A percentile compares a stretch with the other conserved stretches of the same genome.
Evolutionary conservation across 2,113 vertebrate genomes (phyloP).

Genomic region (Engystomops pustulosus): DNA sequence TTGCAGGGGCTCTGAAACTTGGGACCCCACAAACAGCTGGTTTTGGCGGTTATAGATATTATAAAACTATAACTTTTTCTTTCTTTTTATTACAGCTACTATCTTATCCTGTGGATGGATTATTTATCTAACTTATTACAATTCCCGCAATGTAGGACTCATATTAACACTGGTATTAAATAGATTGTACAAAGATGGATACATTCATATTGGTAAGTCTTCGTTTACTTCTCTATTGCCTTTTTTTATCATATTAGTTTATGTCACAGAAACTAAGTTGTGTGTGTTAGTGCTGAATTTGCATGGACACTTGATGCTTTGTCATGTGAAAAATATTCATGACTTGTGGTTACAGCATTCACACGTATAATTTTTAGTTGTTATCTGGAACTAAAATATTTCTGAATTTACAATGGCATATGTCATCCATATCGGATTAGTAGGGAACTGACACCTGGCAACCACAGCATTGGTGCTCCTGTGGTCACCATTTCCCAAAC

Average conservation of each 20-base stretch:
- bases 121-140: slow-evolving; percentile 98
- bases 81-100: slow-evolving; percentile 81
- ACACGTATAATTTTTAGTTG: too few relatives aligned
- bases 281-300: neutral
- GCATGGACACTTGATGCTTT: neutral
- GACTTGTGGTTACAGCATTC: neutral
- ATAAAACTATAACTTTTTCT: too few relatives aligned
- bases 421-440: too few relatives aligned
- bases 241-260: neutral
- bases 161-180: slow-evolving; percentile 96
- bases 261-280: neutral
- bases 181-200: slow-evolving; percentile 95
- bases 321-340: neutral
- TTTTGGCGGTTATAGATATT: too few relatives aligned
- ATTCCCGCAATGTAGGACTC: slow-evolving; percentile 97
- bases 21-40: too few relatives aligned
- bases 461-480: too few relatives aligned
- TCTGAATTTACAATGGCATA: too few relatives aligned
- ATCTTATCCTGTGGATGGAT: slow-evolving; percentile 99
- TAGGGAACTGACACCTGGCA: too few relatives aligned
- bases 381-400: too few relatives aligned
- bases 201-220: slow-evolving; percentile 95
- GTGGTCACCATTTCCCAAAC: too few relatives aligned
- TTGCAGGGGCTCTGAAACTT: too few relatives aligned
- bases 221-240: neutral